Evolutionary conservation across 2,113 vertebrate species (phyloP), one percentile per base, ranked within the genome.

Genomic region (Grammomys dolichurus): DNA sequence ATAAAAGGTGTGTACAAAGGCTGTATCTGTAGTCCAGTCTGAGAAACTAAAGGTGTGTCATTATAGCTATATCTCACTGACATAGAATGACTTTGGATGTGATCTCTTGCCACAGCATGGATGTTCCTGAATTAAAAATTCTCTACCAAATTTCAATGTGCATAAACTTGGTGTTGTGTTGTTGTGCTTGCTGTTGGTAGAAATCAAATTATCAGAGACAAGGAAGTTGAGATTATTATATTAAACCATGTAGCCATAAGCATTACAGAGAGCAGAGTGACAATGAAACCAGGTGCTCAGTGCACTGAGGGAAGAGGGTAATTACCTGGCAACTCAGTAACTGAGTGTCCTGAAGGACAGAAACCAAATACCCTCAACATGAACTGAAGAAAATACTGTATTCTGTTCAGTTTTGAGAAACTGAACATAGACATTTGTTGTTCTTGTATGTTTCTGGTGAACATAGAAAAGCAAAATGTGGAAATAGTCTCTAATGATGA

Each of bases 281-380:
- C 89, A 89, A 96, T 91, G 26, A 88, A 86, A 82, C 20, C 31
- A 91, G 72, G 69, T 93, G 54, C 46, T 46, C 26, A 95, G 90
- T 69, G 88, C 65, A 90, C 75, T 72, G 40, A 88, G 67, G 24
- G 60, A 95, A 92, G 46, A 84, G 16, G 31, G 48, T 51, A 51
- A 81, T 19, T 24, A 12, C 90, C 48, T 51, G 31, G 7, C 36
- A 65, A 19, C 22, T 84, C 0, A 51, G 51, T 51, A 51, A 51
- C 43, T 19, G 36, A 56, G 26, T 93, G 1, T 26, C 60, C 70
- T 69, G 88, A 78, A 70, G 28, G 5, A 73, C 31, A 89, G 43
- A 69, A 94, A 58, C 31, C 46, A 94, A 95, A 40, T 26, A 3
- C 8, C 56, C 2, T 36, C 24, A 51, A 14, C 56, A 31, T 22